Evolutionary conservation across 1,140 invertebrate genomes (phyloP).

Genomic region (Drosophila hydei): DNA sequence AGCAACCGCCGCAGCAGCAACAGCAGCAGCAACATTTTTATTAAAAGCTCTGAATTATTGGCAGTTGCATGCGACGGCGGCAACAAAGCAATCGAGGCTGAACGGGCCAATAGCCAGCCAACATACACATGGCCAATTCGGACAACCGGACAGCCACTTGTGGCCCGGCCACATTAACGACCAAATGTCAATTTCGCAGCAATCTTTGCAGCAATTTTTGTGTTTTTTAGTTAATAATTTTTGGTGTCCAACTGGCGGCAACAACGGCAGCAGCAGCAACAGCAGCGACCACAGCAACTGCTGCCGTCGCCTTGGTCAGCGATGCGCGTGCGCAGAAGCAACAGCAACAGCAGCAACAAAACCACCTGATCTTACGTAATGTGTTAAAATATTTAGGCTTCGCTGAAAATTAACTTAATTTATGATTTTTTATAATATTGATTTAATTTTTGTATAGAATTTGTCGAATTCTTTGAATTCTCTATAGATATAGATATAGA

Average conservation of each 20-base stretch:
- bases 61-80: slow-evolving; percentile 70
- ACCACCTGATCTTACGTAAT: slow-evolving; percentile 63
- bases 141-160: slow-evolving; percentile 23
- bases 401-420: slow-evolving; percentile 71
- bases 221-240: slow-evolving; percentile 77
- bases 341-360: slow-evolving; percentile 23
- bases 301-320: slow-evolving; percentile 26
- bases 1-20: slow-evolving; percentile 1
- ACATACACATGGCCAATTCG: slow-evolving; percentile 14
- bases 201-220: slow-evolving; percentile 74
- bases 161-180: slow-evolving; percentile 65
- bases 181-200: slow-evolving; percentile 79
- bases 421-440: slow-evolving; percentile 56
- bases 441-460: slow-evolving; percentile 32
- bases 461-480: background rate
- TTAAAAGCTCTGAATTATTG: slow-evolving; percentile 82
- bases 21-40: slow-evolving; percentile 72
- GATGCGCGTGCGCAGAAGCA: slow-evolving; percentile 55
- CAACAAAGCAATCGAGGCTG: slow-evolving; percentile 66
- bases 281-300: slow-evolving; percentile 8
- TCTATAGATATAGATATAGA: background rate
- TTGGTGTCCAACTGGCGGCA: slow-evolving; percentile 52
- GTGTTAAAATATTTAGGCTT: slow-evolving; percentile 59
- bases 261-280: slow-evolving; percentile 24
- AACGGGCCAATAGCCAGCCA: slow-evolving; percentile 14